Conservation (phyloP, 37 sponge, comb jelly and placozoan genomes). For the Agelas oroides region DNA sequence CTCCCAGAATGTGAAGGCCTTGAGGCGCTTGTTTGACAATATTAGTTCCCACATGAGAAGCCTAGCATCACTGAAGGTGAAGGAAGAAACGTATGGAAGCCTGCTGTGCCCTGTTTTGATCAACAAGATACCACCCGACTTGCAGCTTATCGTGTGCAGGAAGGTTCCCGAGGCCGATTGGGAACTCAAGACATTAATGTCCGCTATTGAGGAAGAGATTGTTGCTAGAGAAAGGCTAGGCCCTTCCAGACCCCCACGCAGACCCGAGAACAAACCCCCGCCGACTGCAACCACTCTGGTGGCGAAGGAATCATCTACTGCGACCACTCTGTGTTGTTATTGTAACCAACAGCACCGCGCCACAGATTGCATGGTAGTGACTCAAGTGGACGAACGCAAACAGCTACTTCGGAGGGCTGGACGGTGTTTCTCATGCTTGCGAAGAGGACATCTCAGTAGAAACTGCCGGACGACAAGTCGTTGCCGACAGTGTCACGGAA, state of each 20-base stretch:
- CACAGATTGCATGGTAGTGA: slow-evolving; percentile 21
- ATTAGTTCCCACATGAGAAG: slow-evolving; percentile 39
- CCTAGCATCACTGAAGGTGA: slow-evolving; percentile 14
- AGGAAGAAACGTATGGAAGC: slow-evolving; percentile 24
- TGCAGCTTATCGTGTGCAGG: slow-evolving; percentile 40
- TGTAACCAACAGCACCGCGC: slow-evolving; percentile 32
- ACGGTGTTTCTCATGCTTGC: slow-evolving; percentile 44
- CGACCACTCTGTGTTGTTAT: slow-evolving; percentile 1
- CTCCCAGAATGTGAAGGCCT: slow-evolving; percentile 40
- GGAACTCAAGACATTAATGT: slow-evolving; percentile 25
- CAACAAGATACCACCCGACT: slow-evolving; percentile 52
- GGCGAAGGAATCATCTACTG: background rate
- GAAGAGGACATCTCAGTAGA: slow-evolving; percentile 11
- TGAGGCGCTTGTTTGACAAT: slow-evolving; percentile 37
- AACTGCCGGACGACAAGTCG: slow-evolving; percentile 2
- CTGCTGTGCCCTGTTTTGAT: slow-evolving; percentile 35
- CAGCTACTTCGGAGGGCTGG: slow-evolving; percentile 41
- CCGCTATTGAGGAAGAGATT: slow-evolving; percentile 48
- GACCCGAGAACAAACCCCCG: slow-evolving; percentile 2
- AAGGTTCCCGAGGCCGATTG: slow-evolving; percentile 42
- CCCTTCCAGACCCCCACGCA: background rate
- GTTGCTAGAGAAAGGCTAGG: slow-evolving; percentile 38
- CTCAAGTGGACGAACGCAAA: slow-evolving; percentile 12
- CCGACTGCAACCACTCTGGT: slow-evolving; percentile 28
- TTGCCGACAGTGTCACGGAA: slow-evolving; percentile 32